Base-by-base conservation (phyloP, 1,140 invertebrate genomes). In the Bombus breviceps region DNA sequence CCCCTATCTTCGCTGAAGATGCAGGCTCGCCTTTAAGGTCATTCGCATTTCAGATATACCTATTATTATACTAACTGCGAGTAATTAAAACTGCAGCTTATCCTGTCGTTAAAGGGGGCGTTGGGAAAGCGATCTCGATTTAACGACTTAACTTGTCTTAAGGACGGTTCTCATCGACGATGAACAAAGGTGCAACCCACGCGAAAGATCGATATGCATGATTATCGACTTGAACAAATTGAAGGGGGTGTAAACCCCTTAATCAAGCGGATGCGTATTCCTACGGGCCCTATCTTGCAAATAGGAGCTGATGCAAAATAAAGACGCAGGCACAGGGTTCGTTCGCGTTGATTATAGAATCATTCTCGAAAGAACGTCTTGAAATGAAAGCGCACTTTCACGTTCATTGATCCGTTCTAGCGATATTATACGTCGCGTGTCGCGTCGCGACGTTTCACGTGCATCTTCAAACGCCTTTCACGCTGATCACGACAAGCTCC, bases 201-300 rank as follows among this genome's bases (percentile, higher is more conserved):
- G 32, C 76, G 83, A 85, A 64, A 85, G 76, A 80, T 85, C 83
- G 83, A 85, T 85, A 85, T 53, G 64, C 72, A 64, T 83, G 72
- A 83, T 86, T 86, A 86, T 86, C 85, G 85, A 71, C 81, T 82
- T 47, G 71, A 75, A 72, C 62, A 86, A 86, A 86, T 86, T 82
- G 71, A 53, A 86, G 73, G 64, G 84, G 66, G 39, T 47, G 37
- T 66, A 32, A 69, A 57, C 47, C 72, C 71, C 64, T 86, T 76
- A 83, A 86, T 86, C 80, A 82, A 86, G 59, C 79, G 80, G 81
- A 83, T 75, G 72, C 73, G 72, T 83, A 82, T 83, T 82, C 71
- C 53, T 59, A 82, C 53, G 59, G 41, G 15, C 15, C 34, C 76
- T 81, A 34, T 76, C 62, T 68, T 28, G 39, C 66, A 3, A 39